Conservation (phyloP, 2,888 invertebrate species). For the Pterostichus niger region DNA sequence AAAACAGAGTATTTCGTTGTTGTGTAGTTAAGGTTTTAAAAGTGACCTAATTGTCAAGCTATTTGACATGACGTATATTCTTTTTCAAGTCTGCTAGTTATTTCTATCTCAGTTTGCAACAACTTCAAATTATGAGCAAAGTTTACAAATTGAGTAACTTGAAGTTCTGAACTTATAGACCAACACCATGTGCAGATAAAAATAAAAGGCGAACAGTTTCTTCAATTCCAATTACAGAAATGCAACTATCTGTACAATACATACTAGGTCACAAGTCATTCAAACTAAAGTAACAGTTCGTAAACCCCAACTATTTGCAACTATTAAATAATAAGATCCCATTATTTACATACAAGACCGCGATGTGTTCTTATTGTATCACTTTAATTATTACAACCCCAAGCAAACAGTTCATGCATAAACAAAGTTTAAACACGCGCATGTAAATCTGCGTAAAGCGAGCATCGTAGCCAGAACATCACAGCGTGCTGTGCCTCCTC, state of each 20-base stretch:
- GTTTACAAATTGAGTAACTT: background rate
- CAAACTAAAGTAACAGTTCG: conserved; percentile 11
- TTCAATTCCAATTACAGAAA: too few species aligned
- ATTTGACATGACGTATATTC: too few species aligned
- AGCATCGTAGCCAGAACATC: background rate
- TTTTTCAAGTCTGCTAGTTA: too few species aligned
- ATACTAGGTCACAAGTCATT: conserved; percentile 13
- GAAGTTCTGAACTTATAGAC: background rate
- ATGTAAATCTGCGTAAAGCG: conserved; percentile 60
- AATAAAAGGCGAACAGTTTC: too few species aligned
- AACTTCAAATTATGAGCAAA: too few species aligned
- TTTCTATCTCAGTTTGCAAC: too few species aligned
- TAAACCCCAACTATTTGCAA: conserved; percentile 25
- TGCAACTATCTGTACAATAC: background rate
- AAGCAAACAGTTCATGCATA: conserved; percentile 57
- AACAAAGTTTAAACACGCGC: conserved; percentile 58
- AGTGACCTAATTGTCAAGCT: too few species aligned
- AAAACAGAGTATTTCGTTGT: too few species aligned
- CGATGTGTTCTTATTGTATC: conserved; percentile 52
- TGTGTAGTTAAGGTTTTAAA: too few species aligned
- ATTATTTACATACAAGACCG: conserved; percentile 51
- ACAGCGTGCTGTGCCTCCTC: background rate
- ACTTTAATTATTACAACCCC: conserved; percentile 62
- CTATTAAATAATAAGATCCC: conserved; percentile 50
- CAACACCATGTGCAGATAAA: too few species aligned